Conservation (phyloP, 2,113 vertebrate genomes). For the Cettia cetti region DNA sequence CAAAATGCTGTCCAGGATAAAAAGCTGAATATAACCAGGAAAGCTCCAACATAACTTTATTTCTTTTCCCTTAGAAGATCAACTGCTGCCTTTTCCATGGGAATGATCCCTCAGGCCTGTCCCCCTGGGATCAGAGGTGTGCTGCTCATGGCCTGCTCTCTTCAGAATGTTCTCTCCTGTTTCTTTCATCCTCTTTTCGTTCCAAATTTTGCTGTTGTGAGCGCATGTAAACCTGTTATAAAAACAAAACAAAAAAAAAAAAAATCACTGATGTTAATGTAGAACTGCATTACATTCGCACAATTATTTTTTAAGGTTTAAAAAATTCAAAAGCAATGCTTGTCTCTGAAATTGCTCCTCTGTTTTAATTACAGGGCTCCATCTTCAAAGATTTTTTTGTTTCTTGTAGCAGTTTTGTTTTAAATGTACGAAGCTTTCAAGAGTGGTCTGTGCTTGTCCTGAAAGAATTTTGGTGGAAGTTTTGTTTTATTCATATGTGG, state of each 20-base stretch:
- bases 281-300: not conserved
- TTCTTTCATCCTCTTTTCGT: not conserved
- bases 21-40: not conserved
- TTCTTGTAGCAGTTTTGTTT: not conserved
- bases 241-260: not conserved
- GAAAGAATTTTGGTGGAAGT: constrained; percentile 28
- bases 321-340: not conserved
- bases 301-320: not conserved
- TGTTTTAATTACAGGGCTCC: not conserved
- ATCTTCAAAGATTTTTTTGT: not conserved
- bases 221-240: not conserved
- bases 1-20: not conserved
- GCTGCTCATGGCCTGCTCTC: not conserved
- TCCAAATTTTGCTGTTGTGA: not conserved
- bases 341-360: not conserved
- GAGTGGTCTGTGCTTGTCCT: constrained; percentile 36
- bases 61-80: constrained; percentile 16
- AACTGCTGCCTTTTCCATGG: constrained; percentile 20
- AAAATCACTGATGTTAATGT: not conserved
- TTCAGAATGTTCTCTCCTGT: not conserved
- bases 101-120: not conserved
- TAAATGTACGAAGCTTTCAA: not conserved
- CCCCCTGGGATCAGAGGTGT: not conserved
- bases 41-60: not conserved
- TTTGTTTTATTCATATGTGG: constrained; percentile 62